Conservation (phyloP, 2,888 invertebrate genomes). For the Lithophane socia region DNA sequence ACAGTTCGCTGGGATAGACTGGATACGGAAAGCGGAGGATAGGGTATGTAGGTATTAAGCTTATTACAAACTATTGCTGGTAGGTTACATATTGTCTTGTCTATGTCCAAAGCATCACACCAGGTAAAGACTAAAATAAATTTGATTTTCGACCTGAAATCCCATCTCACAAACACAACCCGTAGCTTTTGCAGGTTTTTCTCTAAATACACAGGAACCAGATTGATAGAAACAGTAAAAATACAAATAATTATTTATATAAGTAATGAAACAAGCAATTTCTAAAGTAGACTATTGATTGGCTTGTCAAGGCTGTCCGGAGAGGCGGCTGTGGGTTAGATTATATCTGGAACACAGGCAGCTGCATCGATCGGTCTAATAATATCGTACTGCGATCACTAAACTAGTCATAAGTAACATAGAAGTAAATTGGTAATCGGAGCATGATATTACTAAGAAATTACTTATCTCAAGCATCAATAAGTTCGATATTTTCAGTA, state of each 20-base stretch:
- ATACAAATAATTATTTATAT: constrained; percentile 4
- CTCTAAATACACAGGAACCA: neutral
- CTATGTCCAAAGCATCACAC: neutral
- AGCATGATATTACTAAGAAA: neutral
- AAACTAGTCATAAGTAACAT: constrained; percentile 1
- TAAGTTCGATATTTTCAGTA: neutral
- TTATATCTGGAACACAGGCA: constrained; percentile 39
- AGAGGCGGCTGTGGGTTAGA: constrained; percentile 19
- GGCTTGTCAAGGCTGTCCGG: constrained; percentile 35
- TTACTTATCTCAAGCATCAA: neutral
- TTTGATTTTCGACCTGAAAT: neutral
- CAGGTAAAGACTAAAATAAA: neutral
- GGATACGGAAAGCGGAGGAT: too few relatives aligned
- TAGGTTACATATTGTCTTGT: too few relatives aligned
- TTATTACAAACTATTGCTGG: neutral
- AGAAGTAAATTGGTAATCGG: neutral
- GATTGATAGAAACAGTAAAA: neutral
- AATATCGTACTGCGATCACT: constrained; percentile 31
- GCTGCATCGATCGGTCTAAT: constrained; percentile 44
- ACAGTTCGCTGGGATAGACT: too few relatives aligned
- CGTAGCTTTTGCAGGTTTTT: neutral
- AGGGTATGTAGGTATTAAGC: neutral
- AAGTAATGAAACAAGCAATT: constrained; percentile 25
- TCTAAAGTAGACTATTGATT: constrained; percentile 37
- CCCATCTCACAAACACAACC: neutral